These are phyloP conservation scores for Sinohyriopsis cumingii DNA, from an alignment of 2,888 invertebrate genomes.

Conservation along the genomic window DNA sequence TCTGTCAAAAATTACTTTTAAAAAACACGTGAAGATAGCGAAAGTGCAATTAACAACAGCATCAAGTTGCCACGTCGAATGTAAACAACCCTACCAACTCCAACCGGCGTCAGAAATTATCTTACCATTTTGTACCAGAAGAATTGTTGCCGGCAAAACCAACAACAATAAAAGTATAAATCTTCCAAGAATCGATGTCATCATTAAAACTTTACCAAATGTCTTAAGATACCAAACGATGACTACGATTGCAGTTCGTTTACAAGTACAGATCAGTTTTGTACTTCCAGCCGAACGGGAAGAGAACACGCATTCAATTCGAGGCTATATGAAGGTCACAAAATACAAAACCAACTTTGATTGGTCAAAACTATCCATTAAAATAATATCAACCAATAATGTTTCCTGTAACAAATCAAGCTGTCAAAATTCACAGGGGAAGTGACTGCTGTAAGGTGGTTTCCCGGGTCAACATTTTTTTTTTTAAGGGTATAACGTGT, in stretches of 20 bases:
- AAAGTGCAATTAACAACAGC: too few species aligned
- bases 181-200: slow-evolving; percentile 45
- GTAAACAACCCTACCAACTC: slow-evolving; percentile 4
- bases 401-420: too few species aligned
- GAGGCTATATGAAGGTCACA: too few species aligned
- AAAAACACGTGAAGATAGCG: too few species aligned
- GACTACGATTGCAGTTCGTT: not conserved
- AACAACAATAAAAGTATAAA: slow-evolving; percentile 57
- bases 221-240: not conserved
- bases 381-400: too few species aligned
- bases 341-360: not conserved
- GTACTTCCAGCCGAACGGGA: not conserved
- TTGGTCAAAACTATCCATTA: not conserved
- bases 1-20: too few species aligned
- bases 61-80: slow-evolving; percentile 33
- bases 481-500: too few species aligned
- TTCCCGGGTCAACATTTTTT: too few species aligned
- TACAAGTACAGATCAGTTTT: not conserved
- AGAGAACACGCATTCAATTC: too few species aligned
- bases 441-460: too few species aligned
- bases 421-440: too few species aligned
- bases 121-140: slow-evolving; percentile 61
- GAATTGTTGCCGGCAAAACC: slow-evolving; percentile 59
- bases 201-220: slow-evolving; percentile 4
- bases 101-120: slow-evolving; percentile 6